Evolutionary conservation across 2,888 invertebrate species (phyloP).

Genomic region (Lymantria monacha): DNA sequence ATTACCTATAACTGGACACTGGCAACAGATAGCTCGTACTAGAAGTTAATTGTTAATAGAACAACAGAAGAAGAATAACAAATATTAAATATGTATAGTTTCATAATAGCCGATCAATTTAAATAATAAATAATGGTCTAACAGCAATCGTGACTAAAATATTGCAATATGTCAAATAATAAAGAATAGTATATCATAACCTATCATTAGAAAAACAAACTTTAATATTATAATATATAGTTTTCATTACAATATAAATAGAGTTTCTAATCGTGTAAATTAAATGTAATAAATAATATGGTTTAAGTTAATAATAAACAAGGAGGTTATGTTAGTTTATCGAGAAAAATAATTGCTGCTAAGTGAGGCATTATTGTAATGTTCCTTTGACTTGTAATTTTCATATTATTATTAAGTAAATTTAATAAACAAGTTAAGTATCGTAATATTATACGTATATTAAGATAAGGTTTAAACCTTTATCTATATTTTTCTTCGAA

Average conservation of each 20-base stretch:
- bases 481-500: no score
- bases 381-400: slow-evolving; percentile 16
- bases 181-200: background rate
- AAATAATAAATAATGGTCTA: background rate
- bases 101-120: background rate
- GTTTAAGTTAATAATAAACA: slow-evolving; percentile 1
- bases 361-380: slow-evolving; percentile 20
- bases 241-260: background rate
- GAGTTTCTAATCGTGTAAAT: background rate
- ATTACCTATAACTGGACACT: no score
- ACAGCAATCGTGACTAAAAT: background rate
- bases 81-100: background rate
- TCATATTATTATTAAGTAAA: slow-evolving; percentile 1
- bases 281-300: background rate
- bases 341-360: slow-evolving; percentile 21
- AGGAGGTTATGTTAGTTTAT: slow-evolving; percentile 8
- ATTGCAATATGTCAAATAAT: background rate
- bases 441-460: no score
- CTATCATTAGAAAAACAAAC: slow-evolving; percentile 20
- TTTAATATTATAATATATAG: background rate
- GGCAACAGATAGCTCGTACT: no score
- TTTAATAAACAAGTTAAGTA: no score
- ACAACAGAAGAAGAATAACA: no score
- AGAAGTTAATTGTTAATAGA: no score
- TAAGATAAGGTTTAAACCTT: no score